Percentiles rank a stretch among this genome's conserved stretches.
phyloP scores from a whole-genome alignment of 2,113 vertebrate genomes.

The Amphiprion percula region DNA sequence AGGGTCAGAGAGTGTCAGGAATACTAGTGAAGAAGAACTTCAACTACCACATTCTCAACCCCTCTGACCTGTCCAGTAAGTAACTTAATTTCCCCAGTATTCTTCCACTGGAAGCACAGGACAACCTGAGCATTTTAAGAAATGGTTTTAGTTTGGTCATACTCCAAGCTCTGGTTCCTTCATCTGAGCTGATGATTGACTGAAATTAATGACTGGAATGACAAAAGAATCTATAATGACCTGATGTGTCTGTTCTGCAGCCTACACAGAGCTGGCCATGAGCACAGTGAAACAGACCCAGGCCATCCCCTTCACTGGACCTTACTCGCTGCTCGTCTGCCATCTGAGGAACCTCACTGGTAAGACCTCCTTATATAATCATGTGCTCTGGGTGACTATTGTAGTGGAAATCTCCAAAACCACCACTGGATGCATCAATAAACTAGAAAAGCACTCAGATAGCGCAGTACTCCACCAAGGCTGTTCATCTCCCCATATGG shows the following conservation, averaged over 20 bases:
- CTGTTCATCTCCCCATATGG: too few species aligned
- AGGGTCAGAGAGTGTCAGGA: slow-evolving; percentile 95
- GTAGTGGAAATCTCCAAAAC: too few species aligned
- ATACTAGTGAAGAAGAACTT: slow-evolving; percentile 99
- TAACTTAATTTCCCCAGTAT: neutral
- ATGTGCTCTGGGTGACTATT: too few species aligned
- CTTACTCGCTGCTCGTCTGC: slow-evolving; percentile 90
- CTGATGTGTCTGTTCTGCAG: slow-evolving; percentile 75
- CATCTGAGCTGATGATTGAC: neutral
- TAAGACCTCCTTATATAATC: slow-evolving; percentile 43
- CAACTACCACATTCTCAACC: slow-evolving; percentile 98
- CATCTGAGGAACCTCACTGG: slow-evolving; percentile 94
- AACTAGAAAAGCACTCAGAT: too few species aligned
- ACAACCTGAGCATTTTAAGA: too few species aligned
- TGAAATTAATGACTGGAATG: too few species aligned
- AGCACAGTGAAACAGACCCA: slow-evolving; percentile 98
- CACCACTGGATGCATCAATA: too few species aligned
- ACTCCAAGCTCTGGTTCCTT: neutral
- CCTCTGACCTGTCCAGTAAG: slow-evolving; percentile 97
- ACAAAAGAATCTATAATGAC: too few species aligned
- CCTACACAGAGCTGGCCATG: slow-evolving; percentile 96
- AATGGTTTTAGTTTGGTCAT: too few species aligned
- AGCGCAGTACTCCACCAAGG: too few species aligned
- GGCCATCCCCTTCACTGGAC: slow-evolving; percentile 94
- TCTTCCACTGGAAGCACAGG: too few species aligned